These are phyloP conservation scores for Muscicapa adusta DNA, from an alignment of 2,113 vertebrate genomes.

Conservation along the genomic window DNA sequence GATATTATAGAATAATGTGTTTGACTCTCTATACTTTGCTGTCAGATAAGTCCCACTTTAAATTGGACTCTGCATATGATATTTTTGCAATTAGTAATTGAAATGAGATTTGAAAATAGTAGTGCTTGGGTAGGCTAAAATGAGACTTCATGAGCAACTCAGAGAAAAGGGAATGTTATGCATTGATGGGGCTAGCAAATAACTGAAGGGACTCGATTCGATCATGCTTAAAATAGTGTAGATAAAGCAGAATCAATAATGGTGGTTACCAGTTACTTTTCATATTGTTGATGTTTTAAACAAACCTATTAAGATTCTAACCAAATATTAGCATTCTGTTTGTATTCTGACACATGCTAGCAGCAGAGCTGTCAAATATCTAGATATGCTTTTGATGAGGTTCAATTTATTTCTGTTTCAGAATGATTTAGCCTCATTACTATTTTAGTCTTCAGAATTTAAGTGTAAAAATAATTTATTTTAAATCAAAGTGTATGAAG, in stretches of 20 bases:
- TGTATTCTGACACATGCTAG: neutral
- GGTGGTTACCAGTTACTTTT: neutral
- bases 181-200: neutral
- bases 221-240: neutral
- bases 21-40: neutral
- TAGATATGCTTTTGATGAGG: neutral
- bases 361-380: constrained; percentile 14
- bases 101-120: neutral
- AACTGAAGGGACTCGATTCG: neutral
- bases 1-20: neutral
- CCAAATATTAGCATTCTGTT: constrained; percentile 3
- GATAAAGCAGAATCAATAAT: neutral
- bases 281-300: neutral
- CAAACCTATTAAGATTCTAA: constrained; percentile 9
- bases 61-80: neutral
- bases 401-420: neutral
- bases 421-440: constrained; percentile 1
- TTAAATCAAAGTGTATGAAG: constrained; percentile 15
- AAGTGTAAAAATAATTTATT: constrained; percentile 52
- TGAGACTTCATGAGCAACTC: neutral
- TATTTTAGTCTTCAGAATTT: neutral
- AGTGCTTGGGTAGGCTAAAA: neutral
- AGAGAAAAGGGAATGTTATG: neutral
- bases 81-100: neutral
- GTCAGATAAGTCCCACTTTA: neutral